Evolutionary conservation across 2,888 invertebrate genomes (phyloP), one percentile per base, ranked within the genome.

Genomic region (Eledone cirrhosa): DNA sequence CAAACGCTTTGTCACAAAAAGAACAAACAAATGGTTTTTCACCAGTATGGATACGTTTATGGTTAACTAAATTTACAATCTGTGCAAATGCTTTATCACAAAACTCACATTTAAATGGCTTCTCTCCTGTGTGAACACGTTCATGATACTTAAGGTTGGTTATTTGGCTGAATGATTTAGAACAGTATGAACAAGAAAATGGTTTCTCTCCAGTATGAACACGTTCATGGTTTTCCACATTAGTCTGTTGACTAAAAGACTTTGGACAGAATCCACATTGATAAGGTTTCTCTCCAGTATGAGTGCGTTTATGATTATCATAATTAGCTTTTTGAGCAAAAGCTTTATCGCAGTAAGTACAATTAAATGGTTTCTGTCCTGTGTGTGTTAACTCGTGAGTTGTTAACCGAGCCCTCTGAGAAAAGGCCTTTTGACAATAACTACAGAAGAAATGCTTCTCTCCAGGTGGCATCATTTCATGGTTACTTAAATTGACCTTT

Each of bases 371-470:
- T 33, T 33, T 72, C 27, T 33, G 33, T 16, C 72, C 72, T 2
- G 72, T 72, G 33, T 72, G 72, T 33, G 72, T 72, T 41, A 72
- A 22, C 33, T 72, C 72, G 8, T 72, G 72, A 11, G 72, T 72
- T 22, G 72, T 41, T 11, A 72, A n/a, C 1, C 72, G 33, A 19
- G 72, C 72, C 33, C 72, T 33, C 33, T 72, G 72, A n/a, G 72
- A 72, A 41, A 72, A 72, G 1, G 72, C 72, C 29, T 72, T 72
- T 22, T 72, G 72, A 3, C 72, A 72, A 41, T 72, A 72, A 22
- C n/a, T 72, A n/a, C 72, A 72, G 31, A n/a, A 72, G 41, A 72
- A 72, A 72, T 72, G 72, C 27, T 72, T 72, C 22, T 72, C 72
- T 4, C 72, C 33, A 13, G 31, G n/a, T 33, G 72, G 72, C 2